A percentile compares a stretch with the other conserved stretches of the same genome.
Conservation (phyloP, 2,888 invertebrate species). For the Leptinotarsa juncta region DNA sequence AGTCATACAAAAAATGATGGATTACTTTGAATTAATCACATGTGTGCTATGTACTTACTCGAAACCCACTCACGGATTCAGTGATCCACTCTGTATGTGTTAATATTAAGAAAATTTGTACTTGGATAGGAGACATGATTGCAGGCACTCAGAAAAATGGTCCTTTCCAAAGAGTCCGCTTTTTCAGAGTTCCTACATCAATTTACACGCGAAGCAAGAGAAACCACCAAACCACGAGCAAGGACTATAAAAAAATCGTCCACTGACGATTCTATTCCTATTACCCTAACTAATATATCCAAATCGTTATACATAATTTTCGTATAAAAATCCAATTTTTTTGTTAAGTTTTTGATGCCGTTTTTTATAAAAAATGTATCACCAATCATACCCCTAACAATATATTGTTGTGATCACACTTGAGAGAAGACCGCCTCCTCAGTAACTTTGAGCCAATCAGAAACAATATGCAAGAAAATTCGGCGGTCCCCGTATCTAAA, state of each 20-base stretch:
- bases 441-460: conserved; percentile 54
- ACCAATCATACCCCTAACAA: conserved; percentile 53
- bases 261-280: conserved; percentile 46
- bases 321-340: conserved; percentile 45
- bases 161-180: background rate
- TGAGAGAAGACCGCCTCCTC: conserved; percentile 42
- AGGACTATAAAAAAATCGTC: conserved; percentile 34
- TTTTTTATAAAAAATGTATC: conserved; percentile 57
- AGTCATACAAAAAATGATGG: background rate
- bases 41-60: no score
- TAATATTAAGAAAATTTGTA: conserved; percentile 63
- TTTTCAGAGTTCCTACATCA: conserved; percentile 52
- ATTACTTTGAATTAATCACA: no score
- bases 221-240: conserved; percentile 62
- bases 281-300: conserved; percentile 46
- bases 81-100: conserved; percentile 24
- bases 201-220: conserved; percentile 59
- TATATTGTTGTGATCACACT: conserved; percentile 54
- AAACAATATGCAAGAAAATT: conserved; percentile 47
- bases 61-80: no score
- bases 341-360: conserved; percentile 45
- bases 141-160: conserved; percentile 50
- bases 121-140: conserved; percentile 61
- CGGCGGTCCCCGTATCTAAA: conserved; percentile 47
- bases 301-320: conserved; percentile 54